A percentile compares a stretch with the other conserved stretches of the same genome.
These are phyloP conservation scores for Latrodectus hesperus DNA, from an alignment of 2,888 invertebrate genomes.

Conservation along the genomic window DNA sequence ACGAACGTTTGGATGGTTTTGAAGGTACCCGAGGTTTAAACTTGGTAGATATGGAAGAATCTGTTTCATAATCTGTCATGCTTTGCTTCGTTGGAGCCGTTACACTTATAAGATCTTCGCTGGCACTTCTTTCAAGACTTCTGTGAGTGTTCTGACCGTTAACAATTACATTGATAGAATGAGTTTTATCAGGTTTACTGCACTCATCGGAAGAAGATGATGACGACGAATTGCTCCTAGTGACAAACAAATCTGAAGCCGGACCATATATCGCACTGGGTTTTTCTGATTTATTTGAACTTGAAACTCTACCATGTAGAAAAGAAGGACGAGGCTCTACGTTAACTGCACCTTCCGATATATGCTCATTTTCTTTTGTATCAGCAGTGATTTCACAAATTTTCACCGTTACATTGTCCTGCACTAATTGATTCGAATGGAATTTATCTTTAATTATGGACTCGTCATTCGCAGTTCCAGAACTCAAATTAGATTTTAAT, in stretches of 20 bases:
- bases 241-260: slow-evolving; percentile 57
- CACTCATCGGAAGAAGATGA: slow-evolving; percentile 52
- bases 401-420: neutral
- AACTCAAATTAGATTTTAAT: neutral
- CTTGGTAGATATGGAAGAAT: slow-evolving; percentile 14
- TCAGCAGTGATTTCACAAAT: neutral
- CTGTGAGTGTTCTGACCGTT: slow-evolving; percentile 37
- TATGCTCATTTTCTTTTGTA: neutral
- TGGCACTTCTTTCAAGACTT: neutral
- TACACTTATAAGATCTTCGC: slow-evolving; percentile 1
- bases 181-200: slow-evolving; percentile 23
- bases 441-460: neutral
- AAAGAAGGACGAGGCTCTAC: slow-evolving; percentile 80
- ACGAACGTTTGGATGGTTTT: slow-evolving; percentile 41
- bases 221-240: slow-evolving; percentile 61
- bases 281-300: neutral
- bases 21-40: slow-evolving; percentile 51
- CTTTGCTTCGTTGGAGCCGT: slow-evolving; percentile 1
- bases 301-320: slow-evolving; percentile 80
- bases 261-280: slow-evolving; percentile 63
- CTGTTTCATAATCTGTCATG: neutral
- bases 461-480: neutral
- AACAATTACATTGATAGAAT: slow-evolving; percentile 52
- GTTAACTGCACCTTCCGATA: neutral
- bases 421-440: neutral